These are phyloP conservation scores for Hoplostethus atlanticus DNA, from an alignment of 2,797 vertebrate species.

Conservation along the genomic window DNA sequence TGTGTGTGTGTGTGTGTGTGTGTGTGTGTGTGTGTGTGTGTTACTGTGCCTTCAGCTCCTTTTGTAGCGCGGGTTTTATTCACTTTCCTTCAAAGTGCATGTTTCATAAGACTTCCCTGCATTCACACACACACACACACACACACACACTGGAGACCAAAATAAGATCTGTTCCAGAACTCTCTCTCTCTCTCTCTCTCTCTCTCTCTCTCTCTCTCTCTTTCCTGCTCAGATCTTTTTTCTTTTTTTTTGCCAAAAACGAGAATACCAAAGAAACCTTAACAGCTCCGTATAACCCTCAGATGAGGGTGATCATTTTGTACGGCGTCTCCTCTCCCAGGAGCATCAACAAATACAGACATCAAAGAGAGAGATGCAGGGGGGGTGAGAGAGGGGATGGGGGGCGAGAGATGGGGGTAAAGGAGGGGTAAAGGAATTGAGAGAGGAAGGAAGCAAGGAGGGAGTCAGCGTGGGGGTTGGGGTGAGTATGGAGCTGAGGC, in stretches of 20 bases:
- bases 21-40: background rate
- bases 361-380: constrained; percentile 45
- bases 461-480: background rate
- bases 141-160: constrained; percentile 16
- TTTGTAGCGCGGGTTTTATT: constrained; percentile 40
- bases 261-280: constrained; percentile 63
- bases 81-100: constrained; percentile 21
- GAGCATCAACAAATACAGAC: constrained; percentile 62
- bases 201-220: constrained; percentile 1
- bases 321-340: constrained; percentile 54
- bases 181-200: constrained; percentile 1
- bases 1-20: background rate
- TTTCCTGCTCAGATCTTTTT: constrained; percentile 13
- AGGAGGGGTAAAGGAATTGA: constrained; percentile 19
- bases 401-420: background rate
- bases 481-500: background rate
- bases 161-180: constrained; percentile 18
- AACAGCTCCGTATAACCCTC: too few relatives aligned
- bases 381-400: constrained; percentile 3
- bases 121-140: constrained; percentile 16
- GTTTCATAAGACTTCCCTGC: constrained; percentile 45
- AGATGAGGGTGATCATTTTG: constrained; percentile 52
- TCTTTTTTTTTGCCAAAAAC: constrained; percentile 30
- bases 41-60: constrained; percentile 3
- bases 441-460: constrained; percentile 22